A percentile compares a stretch with the other conserved stretches of the same genome.
phyloP scores from a whole-genome alignment of 2,113 vertebrate species.

The Antennarius striatus region DNA sequence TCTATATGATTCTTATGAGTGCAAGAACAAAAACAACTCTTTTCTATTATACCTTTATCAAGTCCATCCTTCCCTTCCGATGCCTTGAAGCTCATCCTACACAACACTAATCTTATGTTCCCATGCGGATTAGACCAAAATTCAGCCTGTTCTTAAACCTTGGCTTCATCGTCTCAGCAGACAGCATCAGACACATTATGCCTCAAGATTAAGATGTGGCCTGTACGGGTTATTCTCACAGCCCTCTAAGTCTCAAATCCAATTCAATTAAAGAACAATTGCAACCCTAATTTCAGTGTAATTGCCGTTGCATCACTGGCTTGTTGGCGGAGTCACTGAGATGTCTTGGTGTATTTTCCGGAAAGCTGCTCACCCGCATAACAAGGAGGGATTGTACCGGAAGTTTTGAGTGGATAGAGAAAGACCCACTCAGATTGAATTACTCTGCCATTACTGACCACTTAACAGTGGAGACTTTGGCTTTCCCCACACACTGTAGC shows the following conservation, averaged over 20 bases:
- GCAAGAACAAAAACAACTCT: slow-evolving; percentile 23
- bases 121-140: slow-evolving; percentile 59
- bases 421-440: slow-evolving; percentile 73
- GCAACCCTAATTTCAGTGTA: slow-evolving; percentile 43
- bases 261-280: slow-evolving; percentile 64
- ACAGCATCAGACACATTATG: slow-evolving; percentile 41
- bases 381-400: slow-evolving; percentile 65
- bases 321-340: slow-evolving; percentile 56
- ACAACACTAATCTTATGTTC: slow-evolving; percentile 61
- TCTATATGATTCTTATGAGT: slow-evolving; percentile 43
- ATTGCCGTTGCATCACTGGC: slow-evolving; percentile 58
- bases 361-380: slow-evolving; percentile 60
- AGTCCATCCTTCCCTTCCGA: slow-evolving; percentile 17
- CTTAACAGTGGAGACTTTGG: slow-evolving; percentile 68
- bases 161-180: slow-evolving; percentile 35
- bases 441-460: slow-evolving; percentile 77
- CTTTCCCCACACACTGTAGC: slow-evolving; percentile 39
- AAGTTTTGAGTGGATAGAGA: slow-evolving; percentile 72
- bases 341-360: slow-evolving; percentile 63
- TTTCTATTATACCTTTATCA: slow-evolving; percentile 30
- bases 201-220: slow-evolving; percentile 41
- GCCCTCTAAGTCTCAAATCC: slow-evolving; percentile 19
- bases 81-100: slow-evolving; percentile 33
- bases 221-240: slow-evolving; percentile 44
- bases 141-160: slow-evolving; percentile 56